Evolutionary conservation across 2,888 invertebrate species (phyloP).

Genomic region (Amblyjoppa fuscipennis): DNA sequence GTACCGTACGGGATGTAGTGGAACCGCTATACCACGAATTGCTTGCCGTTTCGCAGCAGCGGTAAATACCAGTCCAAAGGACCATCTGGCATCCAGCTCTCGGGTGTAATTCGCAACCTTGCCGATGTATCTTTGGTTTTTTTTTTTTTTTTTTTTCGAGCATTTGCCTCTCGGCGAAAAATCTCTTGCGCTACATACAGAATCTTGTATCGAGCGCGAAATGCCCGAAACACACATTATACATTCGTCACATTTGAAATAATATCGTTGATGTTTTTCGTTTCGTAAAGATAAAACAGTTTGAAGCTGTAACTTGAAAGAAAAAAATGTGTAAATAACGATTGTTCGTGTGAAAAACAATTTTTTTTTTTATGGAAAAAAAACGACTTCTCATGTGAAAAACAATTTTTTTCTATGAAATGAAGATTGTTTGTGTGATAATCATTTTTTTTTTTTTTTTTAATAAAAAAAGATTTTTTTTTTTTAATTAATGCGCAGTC

Average conservation of each 20-base stretch:
- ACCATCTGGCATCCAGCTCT: slow-evolving; percentile 65
- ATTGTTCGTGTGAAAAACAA: neutral
- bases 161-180: slow-evolving; percentile 36
- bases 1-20: neutral
- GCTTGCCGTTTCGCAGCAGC: slow-evolving; percentile 37
- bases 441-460: too few species aligned
- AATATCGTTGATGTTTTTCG: neutral
- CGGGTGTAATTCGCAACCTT: slow-evolving; percentile 29
- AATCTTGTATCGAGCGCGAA: neutral
- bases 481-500: neutral
- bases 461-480: too few species aligned
- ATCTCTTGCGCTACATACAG: neutral
- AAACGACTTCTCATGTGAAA: neutral
- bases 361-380: neutral
- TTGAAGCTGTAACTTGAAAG: neutral
- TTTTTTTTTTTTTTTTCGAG: neutral
- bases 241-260: neutral
- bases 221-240: neutral
- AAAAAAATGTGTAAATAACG: neutral
- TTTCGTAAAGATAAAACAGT: neutral
- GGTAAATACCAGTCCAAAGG: slow-evolving; percentile 17
- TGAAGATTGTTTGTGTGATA: too few species aligned
- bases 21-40: neutral
- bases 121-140: neutral
- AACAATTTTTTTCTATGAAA: too few species aligned